A percentile compares a stretch with the other conserved stretches of the same genome.
Evolutionary conservation across 2,888 invertebrate genomes (phyloP).

Genomic region (Argyra leucocephala): DNA sequence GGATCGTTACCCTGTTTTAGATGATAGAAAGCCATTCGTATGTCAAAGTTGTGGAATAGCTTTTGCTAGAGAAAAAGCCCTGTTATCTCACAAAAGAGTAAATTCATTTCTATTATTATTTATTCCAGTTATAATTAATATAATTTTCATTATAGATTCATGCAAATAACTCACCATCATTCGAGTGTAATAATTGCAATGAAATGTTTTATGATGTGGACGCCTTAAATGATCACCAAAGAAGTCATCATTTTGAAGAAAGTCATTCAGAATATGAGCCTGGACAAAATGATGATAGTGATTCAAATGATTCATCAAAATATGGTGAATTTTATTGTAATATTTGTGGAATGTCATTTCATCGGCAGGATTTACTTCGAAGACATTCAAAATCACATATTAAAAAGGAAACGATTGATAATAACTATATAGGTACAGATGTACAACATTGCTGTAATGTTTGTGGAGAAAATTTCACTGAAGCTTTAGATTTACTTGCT

Average conservation of each 20-base stretch:
- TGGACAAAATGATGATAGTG: constrained; percentile 40
- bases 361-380: constrained; percentile 62
- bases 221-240: constrained; percentile 52
- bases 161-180: constrained; percentile 63
- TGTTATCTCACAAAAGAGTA: constrained; percentile 63
- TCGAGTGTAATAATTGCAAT: constrained; percentile 68
- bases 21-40: constrained; percentile 69
- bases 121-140: too few relatives aligned
- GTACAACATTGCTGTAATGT: constrained; percentile 61
- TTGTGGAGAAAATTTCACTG: constrained; percentile 68
- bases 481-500: constrained; percentile 65
- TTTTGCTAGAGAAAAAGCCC: constrained; percentile 72
- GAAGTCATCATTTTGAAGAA: constrained; percentile 50
- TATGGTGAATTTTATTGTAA: constrained; percentile 56
- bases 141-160: constrained; percentile 48
- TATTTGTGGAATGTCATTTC: constrained; percentile 70
- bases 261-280: constrained; percentile 43
- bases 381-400: constrained; percentile 53
- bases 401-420: constrained; percentile 23
- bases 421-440: constrained; percentile 18
- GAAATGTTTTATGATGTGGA: constrained; percentile 69
- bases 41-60: constrained; percentile 67
- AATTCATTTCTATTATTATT: too few relatives aligned
- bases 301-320: constrained; percentile 50
- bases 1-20: constrained; percentile 49